Conservation (phyloP, 2,797 vertebrate species). For the Peromyscus nudipes region DNA sequence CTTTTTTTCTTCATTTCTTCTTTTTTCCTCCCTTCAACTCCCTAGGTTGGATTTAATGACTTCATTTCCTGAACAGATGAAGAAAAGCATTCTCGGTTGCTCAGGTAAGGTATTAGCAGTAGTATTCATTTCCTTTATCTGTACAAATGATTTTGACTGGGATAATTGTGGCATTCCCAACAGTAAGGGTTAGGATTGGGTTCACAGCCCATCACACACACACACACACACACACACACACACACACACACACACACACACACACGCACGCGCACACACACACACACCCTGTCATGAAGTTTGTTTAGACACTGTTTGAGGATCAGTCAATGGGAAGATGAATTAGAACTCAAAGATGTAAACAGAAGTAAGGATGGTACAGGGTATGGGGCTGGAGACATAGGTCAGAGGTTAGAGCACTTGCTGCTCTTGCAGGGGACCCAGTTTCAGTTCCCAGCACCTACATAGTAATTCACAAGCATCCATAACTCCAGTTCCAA, state of each 20-base stretch:
- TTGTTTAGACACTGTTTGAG: not conserved
- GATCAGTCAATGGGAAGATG: not conserved
- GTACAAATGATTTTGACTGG: slow-evolving; percentile 41
- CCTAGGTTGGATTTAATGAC: slow-evolving; percentile 22
- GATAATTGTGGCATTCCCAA: slow-evolving; percentile 55
- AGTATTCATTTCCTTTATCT: slow-evolving; percentile 66
- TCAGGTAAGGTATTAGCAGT: slow-evolving; percentile 10
- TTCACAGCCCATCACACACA: slow-evolving; percentile 2
- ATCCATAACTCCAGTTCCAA: not conserved
- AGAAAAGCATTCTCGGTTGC: not conserved
- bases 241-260: not conserved
- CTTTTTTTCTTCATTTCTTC: not conserved
- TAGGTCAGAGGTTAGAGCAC: not conserved
- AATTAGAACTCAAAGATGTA: not conserved
- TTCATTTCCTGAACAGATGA: slow-evolving; percentile 22
- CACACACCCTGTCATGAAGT: not conserved
- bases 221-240: not conserved
- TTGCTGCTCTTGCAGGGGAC: not conserved
- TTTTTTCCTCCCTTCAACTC: not conserved
- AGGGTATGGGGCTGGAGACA: not conserved
- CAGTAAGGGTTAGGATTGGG: slow-evolving; percentile 24
- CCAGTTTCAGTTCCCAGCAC: not conserved
- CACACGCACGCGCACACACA: not conserved
- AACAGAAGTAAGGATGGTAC: not conserved
- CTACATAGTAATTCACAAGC: not conserved